Percentiles rank a stretch among this genome's conserved stretches.
Evolutionary conservation across 2,888 invertebrate species (phyloP).

Genomic region (Sesia apiformis): DNA sequence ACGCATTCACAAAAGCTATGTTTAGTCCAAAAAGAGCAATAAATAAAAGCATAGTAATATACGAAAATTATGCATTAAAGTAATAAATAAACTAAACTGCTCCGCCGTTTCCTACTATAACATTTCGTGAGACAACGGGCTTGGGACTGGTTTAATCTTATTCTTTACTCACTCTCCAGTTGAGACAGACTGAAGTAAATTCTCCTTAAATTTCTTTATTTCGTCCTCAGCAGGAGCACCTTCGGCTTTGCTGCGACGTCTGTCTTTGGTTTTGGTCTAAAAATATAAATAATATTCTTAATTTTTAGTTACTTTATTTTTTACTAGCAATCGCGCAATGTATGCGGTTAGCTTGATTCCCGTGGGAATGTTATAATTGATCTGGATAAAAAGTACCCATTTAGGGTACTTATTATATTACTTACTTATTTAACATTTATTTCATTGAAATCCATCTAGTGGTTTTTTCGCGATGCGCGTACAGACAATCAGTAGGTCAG

Average conservation of each 20-base stretch:
- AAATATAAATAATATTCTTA: slow-evolving; percentile 4
- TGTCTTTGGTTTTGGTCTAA: slow-evolving; percentile 38
- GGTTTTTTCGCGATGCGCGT: no score
- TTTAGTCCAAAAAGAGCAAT: no score
- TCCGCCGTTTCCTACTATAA: neutral
- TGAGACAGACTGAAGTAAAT: slow-evolving; percentile 44
- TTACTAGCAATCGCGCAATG: neutral
- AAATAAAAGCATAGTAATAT: no score
- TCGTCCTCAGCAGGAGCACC: slow-evolving; percentile 37
- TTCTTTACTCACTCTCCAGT: slow-evolving; percentile 43
- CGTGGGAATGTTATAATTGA: no score
- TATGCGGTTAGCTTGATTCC: no score
- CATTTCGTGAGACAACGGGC: neutral
- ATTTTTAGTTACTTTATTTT: neutral
- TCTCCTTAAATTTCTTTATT: slow-evolving; percentile 61
- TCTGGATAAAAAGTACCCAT: no score
- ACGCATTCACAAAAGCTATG: no score
- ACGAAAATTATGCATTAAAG: neutral
- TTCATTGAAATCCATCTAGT: no score
- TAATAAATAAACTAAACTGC: no score
- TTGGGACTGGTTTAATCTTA: neutral
- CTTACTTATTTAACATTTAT: no score
- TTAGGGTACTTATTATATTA: no score
- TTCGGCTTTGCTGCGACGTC: slow-evolving; percentile 38
- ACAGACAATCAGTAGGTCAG: no score